Base-by-base conservation (phyloP, 2,113 vertebrate species). In the Pimephales promelas region DNA sequence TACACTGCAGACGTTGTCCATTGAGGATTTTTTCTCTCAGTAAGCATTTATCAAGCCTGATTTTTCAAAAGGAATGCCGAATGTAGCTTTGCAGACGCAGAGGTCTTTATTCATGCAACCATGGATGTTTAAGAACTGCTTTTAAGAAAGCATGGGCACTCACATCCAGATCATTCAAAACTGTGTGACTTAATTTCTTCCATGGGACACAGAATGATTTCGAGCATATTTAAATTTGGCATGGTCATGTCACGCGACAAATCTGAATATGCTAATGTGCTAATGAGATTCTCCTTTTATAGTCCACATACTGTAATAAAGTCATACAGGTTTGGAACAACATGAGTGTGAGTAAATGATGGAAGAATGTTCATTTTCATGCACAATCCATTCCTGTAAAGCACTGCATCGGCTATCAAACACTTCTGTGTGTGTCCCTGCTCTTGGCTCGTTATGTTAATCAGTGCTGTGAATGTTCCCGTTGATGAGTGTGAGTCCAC, bases 401-500 rank as follows among this genome's bases (percentile, higher is more conserved):
- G 62, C 68, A 28, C 49, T 75, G 28, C 49, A 70, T 59, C 24
- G 45, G 40, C 31, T 70, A 57, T 84, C 75, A 81, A 76, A 74
- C 40, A 68, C 18, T 82, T 40, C 47, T 82, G 73, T 79, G 40
- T 31, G 49, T 43, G 49, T 45, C 74, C n/a, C 72, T 62, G 79
- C 79, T 79, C 54, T 88, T n/a, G 52, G 86, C 82, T 84, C 79
- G 68, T 86, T 83, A 84, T 85, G 83, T 79, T 90, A 86, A 87
- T 87, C 84, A 85, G 76, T 82, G 82, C 68, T 86, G 87, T 86
- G 83, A 87, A 86, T 82, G 83, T 86, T 87, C 84, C 45, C 66
- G 84, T 81, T 85, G 86, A 86, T 90, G 86, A 81, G 85, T 85
- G 85, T 81, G 86, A 87, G 82, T 89, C 77, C 81, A 83, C 84